Evolutionary conservation across 2,113 vertebrate genomes (phyloP), one percentile per base, ranked within the genome.

Genomic region (Gobio gobio): DNA sequence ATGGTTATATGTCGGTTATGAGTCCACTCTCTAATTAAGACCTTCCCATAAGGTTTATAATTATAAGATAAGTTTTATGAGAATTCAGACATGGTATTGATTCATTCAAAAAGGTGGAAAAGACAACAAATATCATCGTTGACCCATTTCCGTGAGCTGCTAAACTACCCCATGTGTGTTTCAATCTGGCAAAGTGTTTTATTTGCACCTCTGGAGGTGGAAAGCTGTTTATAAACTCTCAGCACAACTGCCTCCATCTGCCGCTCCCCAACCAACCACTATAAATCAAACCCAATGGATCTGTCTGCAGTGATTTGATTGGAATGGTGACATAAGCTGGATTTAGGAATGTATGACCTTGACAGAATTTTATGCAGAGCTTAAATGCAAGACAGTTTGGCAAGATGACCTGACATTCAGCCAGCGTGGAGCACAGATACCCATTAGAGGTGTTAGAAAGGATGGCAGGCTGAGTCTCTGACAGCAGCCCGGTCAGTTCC

Each of bases 361-460:
- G 63, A 72, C 80, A 36, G 78, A 64, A 63, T 64, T 24, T 5
- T 29, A 49, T 26, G 40, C 24, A 49, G 26, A 68, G 63, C 26
- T 29, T 68, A 66, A 68, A 79, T 26, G 40, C 6, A 45, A 43
- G 61, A 49, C 45, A 33, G 5, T 22, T 54, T 36, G 43, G 26
- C 45, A 36, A 54, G 45, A n/a, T 82, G 61, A 33, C 26, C 61
- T 68, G 63, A 81, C 45, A 87, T 78, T 2, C 40, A 87, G 82
- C 56, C 70, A 82, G 88, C 47, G 81, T 40, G 73, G 85, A 91
- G 87, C 88, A 59, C 90, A 89, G 89, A 88, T 85, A 89, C 91
- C 90, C 90, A 93, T 93, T 92, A 92, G 54, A 75, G 83, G 64
- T 82, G 49, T 78, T 79, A 70, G 58, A 83, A 86, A 64, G 68